Percentiles rank a stretch among this genome's conserved stretches.
These are phyloP conservation scores for Drosophila pegasa DNA, from an alignment of 2,888 invertebrate species.

Conservation along the genomic window DNA sequence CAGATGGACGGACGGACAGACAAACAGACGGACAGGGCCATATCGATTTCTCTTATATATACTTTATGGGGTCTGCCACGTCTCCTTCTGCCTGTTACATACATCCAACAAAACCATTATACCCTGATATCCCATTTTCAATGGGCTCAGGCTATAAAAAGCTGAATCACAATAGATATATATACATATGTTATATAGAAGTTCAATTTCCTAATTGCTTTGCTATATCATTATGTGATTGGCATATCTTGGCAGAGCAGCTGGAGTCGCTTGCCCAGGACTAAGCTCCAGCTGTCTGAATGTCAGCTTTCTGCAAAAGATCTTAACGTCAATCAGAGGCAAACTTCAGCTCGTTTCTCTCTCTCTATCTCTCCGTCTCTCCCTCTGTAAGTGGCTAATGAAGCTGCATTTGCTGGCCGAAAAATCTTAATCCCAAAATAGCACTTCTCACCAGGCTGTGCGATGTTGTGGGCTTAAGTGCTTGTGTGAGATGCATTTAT, in stretches of 20 bases:
- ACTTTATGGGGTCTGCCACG: too few species aligned
- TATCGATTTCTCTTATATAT: too few species aligned
- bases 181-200: not conserved
- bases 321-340: not conserved
- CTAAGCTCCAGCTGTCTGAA: not conserved
- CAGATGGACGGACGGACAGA: too few species aligned
- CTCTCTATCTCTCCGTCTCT: too few species aligned
- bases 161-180: not conserved
- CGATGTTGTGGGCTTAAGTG: not conserved
- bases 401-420: not conserved
- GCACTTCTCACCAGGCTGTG: not conserved
- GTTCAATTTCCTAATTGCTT: constrained; percentile 3
- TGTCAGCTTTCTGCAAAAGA: not conserved
- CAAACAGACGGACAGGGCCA: too few species aligned
- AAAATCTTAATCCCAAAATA: not conserved
- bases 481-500: constrained; percentile 11
- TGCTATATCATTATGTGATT: not conserved
- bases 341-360: too few species aligned
- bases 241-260: not conserved
- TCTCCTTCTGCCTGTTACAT: too few species aligned
- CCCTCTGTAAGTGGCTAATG: not conserved
- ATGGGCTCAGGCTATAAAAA: too few species aligned
- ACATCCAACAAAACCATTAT: too few species aligned
- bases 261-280: too few species aligned
- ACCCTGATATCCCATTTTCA: too few species aligned